Percentiles rank a stretch among this genome's conserved stretches.
These are phyloP conservation scores for Dicyrtomina minuta DNA, from an alignment of 2,888 invertebrate species.

Conservation along the genomic window DNA sequence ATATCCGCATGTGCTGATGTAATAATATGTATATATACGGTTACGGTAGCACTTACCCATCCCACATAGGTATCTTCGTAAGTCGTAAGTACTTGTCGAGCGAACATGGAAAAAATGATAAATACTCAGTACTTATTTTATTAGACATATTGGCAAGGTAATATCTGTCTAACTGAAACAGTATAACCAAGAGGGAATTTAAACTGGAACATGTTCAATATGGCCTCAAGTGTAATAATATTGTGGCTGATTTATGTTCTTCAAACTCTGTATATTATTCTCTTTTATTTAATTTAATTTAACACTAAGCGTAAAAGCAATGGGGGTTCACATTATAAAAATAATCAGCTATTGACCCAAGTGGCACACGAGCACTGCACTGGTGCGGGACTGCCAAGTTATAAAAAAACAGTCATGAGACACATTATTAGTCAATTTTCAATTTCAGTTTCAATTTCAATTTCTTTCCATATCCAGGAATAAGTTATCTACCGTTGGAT, in stretches of 20 bases:
- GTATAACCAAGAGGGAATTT: too few species aligned
- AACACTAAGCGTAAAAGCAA: not conserved
- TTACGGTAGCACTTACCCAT: too few species aligned
- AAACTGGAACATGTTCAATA: conserved; percentile 1
- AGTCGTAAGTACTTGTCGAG: too few species aligned
- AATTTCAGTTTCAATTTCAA: not conserved
- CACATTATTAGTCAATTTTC: not conserved
- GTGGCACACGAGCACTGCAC: conserved; percentile 23
- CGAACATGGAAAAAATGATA: too few species aligned
- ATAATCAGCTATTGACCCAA: conserved; percentile 28
- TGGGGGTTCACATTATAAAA: conserved; percentile 6
- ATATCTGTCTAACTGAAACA: not conserved
- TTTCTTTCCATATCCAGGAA: not conserved
- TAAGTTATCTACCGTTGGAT: too few species aligned
- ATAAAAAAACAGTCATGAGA: not conserved
- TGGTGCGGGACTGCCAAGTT: too few species aligned
- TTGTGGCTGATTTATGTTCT: not conserved
- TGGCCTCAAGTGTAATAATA: conserved; percentile 6
- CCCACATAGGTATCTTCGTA: too few species aligned
- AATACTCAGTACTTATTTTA: too few species aligned
- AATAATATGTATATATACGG: too few species aligned
- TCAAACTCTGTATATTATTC: not conserved
- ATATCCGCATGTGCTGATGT: too few species aligned
- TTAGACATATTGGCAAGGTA: not conserved
- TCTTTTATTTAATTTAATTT: not conserved